These are phyloP conservation scores for Alectura lathami DNA, from an alignment of 2,113 vertebrate genomes.

Conservation along the genomic window DNA sequence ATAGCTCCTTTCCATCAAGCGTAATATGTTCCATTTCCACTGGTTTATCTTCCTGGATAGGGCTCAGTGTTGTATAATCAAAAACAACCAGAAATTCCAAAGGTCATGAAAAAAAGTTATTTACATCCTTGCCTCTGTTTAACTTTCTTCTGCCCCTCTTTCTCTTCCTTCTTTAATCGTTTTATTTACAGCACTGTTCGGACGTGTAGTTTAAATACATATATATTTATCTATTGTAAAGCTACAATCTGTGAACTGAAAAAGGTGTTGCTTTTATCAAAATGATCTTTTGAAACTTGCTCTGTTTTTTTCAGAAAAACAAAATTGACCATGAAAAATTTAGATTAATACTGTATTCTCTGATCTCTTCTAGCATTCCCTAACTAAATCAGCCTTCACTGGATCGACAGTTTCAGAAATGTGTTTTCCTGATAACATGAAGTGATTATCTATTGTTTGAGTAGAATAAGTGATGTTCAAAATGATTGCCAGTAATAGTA, in stretches of 20 bases:
- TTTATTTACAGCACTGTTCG: not conserved
- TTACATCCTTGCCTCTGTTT: not conserved
- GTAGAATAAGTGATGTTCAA: not conserved
- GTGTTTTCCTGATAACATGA: not conserved
- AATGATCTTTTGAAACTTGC: not conserved
- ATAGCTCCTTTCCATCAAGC: not conserved
- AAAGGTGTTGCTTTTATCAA: not conserved
- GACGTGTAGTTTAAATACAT: not conserved
- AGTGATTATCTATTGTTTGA: not conserved
- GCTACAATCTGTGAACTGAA: not conserved
- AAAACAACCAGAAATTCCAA: slow-evolving; percentile 18
- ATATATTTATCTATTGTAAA: not conserved
- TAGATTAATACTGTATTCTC: not conserved
- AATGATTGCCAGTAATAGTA: not conserved
- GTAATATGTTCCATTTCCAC: not conserved
- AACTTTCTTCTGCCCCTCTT: not conserved
- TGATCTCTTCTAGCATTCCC: not conserved
- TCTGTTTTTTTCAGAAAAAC: not conserved
- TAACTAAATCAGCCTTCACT: not conserved
- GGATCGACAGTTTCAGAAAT: not conserved
- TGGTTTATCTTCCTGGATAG: not conserved
- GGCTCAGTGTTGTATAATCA: not conserved
- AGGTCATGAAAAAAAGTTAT: not conserved
- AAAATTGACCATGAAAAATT: not conserved
- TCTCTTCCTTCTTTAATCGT: not conserved